phyloP scores from a whole-genome alignment of 2,888 invertebrate species.

The Scrobipalpa atriplicella region DNA sequence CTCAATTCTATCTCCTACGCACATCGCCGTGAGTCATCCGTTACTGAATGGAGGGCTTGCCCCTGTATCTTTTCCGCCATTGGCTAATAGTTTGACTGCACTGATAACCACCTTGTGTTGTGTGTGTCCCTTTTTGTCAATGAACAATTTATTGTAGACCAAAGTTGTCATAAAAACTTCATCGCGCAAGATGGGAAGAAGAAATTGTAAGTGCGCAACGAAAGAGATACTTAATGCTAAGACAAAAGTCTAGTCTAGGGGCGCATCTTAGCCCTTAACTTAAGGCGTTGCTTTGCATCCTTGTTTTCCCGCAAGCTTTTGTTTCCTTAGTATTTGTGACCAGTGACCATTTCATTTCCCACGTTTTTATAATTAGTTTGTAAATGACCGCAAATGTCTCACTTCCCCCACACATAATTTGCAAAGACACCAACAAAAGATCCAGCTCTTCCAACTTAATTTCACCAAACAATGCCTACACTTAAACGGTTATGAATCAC shows the following conservation, averaged over 20 bases:
- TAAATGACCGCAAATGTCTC: not conserved
- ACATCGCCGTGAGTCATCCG: conserved; percentile 58
- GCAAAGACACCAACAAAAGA: conserved; percentile 24
- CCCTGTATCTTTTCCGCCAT: conserved; percentile 52
- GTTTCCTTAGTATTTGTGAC: not conserved
- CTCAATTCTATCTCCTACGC: conserved; percentile 56
- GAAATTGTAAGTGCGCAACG: too few relatives aligned
- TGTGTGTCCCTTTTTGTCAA: too few relatives aligned
- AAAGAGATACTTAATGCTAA: too few relatives aligned
- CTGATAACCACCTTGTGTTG: not conserved
- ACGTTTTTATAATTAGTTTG: not conserved
- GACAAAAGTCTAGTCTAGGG: too few relatives aligned
- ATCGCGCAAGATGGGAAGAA: too few relatives aligned
- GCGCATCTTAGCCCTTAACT: too few relatives aligned
- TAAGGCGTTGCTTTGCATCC: too few relatives aligned
- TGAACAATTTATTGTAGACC: too few relatives aligned
- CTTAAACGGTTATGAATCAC: conserved; percentile 47
- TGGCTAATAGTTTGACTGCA: conserved; percentile 45
- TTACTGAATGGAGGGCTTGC: conserved; percentile 57
- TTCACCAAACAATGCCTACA: conserved; percentile 31
- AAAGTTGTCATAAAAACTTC: too few relatives aligned
- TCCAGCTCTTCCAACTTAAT: conserved; percentile 22
- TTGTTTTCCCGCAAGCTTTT: conserved; percentile 34
- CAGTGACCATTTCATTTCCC: not conserved
- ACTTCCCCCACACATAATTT: conserved; percentile 21